phyloP scores from a whole-genome alignment of 2,113 vertebrate species.

The Chitala chitala region DNA sequence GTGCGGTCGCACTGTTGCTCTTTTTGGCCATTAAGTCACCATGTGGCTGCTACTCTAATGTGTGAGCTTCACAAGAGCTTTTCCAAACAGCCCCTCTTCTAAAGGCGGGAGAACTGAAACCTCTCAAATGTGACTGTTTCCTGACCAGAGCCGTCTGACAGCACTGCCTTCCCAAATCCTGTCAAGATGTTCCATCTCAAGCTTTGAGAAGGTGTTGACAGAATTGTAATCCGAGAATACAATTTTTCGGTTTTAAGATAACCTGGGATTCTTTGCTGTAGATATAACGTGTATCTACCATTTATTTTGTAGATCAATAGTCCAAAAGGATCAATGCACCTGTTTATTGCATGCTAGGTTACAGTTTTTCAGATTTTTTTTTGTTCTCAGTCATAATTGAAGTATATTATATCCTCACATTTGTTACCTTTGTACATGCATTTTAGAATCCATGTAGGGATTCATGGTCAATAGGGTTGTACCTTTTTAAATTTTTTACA shows the following conservation, averaged over 20 bases:
- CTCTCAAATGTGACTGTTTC: slow-evolving; percentile 14
- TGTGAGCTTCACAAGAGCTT: background rate
- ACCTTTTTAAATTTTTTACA: no score
- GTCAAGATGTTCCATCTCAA: background rate
- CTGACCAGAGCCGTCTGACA: slow-evolving; percentile 39
- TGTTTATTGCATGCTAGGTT: no score
- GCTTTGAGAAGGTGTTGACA: background rate
- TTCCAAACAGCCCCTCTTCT: slow-evolving; percentile 27
- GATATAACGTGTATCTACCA: no score
- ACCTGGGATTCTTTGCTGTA: background rate
- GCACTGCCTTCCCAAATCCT: slow-evolving; percentile 34
- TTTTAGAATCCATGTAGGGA: no score
- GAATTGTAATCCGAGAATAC: no score
- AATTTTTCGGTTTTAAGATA: background rate
- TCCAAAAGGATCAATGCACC: no score
- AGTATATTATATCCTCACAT: no score
- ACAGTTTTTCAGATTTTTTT: no score
- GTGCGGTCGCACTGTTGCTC: slow-evolving; percentile 16
- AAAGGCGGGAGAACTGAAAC: slow-evolving; percentile 15
- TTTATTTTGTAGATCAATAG: no score
- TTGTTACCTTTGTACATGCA: no score
- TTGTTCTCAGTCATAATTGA: no score
- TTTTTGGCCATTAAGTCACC: slow-evolving; percentile 36
- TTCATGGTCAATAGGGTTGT: no score
- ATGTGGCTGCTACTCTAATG: slow-evolving; percentile 13